Base-by-base conservation (phyloP, 2,113 vertebrate species). In the Strigops habroptila region DNA sequence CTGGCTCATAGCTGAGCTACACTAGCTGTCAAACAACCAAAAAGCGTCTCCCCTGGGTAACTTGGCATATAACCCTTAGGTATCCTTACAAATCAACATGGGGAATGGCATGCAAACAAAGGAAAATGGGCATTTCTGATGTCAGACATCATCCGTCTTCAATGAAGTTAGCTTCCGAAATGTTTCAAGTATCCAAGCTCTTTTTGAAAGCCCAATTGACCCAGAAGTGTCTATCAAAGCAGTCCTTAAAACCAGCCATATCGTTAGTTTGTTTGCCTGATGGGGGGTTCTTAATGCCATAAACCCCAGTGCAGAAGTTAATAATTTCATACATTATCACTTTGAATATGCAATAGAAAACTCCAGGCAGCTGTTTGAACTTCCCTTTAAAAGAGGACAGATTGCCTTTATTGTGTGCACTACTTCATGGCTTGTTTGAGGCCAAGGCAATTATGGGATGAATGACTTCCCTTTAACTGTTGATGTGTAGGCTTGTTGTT, bases 391-490 rank as follows among this genome's bases (percentile, higher is more conserved):
- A 95, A 89, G 96, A 80, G 96, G 96, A 97, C 92, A 97, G 97
- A 97, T 97, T 97, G 97, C 96, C 98, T 99, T 99, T 99, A 99
- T 98, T 98, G 98, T 98, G 97, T 97, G 97, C 93, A 90, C 97
- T 97, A 96, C 98, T 96, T 97, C 97, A 97, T 98, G 98, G 96
- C 95, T 97, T 97, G 97, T 98, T 99, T 99, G 98, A 98, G 98
- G 98, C 98, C 97, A 96, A 97, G 98, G 98, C 98, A 98, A 99
- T 99, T 98, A 99, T 97, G 97, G 98, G 98, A 97, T 98, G 98
- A 99, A 98, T 98, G 97, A 98, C 98, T 98, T 98, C 98, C 98
- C 98, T 88, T 98, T 98, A 98, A 97, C 97, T 97, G 96, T 95
- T 97, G 97, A 97, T 98, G 90, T 96, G 96, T 93, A 96, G 94